phyloP scores from a whole-genome alignment of 2,113 vertebrate species.

The Rhodinocichla rosea region DNA sequence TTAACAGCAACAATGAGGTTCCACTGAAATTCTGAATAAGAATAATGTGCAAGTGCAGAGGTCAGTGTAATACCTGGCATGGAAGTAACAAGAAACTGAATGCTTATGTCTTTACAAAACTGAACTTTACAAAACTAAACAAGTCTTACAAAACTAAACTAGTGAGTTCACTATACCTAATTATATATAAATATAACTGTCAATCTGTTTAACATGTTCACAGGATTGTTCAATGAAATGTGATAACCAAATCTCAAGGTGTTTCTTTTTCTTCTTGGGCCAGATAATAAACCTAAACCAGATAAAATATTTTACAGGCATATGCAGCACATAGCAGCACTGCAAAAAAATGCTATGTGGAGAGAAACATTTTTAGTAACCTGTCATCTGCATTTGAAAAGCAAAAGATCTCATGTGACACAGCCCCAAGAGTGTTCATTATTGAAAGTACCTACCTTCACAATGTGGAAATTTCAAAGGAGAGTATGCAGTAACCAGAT shows the following conservation, averaged over 20 bases:
- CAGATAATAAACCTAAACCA: not conserved
- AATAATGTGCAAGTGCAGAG: not conserved
- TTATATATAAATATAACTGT: not conserved
- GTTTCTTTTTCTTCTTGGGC: not conserved
- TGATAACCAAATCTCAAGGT: not conserved
- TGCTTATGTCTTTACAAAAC: not conserved
- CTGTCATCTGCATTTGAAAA: not conserved
- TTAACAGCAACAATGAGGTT: not conserved
- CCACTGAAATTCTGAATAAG: not conserved
- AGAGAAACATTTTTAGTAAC: not conserved
- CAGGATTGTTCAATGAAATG: not conserved
- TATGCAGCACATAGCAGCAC: not conserved
- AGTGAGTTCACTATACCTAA: not conserved
- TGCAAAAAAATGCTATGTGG: accelerated
- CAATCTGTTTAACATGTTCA: not conserved
- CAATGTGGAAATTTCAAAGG: not conserved
- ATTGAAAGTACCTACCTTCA: not conserved
- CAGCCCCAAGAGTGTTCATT: not conserved
- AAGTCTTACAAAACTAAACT: not conserved
- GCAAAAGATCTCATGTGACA: not conserved
- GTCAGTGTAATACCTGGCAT: not conserved
- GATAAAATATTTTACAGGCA: not conserved
- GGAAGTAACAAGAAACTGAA: not conserved
- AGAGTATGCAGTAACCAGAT: not conserved
- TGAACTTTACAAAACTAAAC: not conserved